Evolutionary conservation across 92 coral and sea anemone genomes (phyloP), one percentile per base, ranked within the genome.

Genomic region (Porites divaricata): DNA sequence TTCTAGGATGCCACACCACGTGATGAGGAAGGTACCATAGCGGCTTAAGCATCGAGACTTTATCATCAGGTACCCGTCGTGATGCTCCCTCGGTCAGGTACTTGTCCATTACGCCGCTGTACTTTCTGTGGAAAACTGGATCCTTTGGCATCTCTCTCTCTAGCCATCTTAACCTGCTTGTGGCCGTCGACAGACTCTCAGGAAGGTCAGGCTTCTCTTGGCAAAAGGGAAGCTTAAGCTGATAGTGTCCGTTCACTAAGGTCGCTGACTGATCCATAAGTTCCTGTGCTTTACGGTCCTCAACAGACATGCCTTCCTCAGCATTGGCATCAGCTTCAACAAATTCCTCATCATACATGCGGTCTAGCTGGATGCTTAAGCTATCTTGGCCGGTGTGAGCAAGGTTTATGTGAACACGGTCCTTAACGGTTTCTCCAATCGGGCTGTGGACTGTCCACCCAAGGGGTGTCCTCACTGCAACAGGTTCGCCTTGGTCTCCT

Each of bases 401-500:
- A 63, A 83, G 65, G 86, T 69, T 84, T 41, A 85, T 83, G 17
- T 65, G 64, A 19, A 81, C 77, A 52, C 79, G 69, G 56, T 67
- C 79, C 4, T 76, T 69, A 1, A 71, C 67, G 2, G 75, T 1
- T 25, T 83, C 85, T 52, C 88, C 89, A 14, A 92, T 74, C 26
- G 90, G 96, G 26, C 96, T 92, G 52, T 57, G 91, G 50, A 93
- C 94, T 54, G 94, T 93, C 96, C 96, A 88, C 19, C 94, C 96
- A 14, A 93, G 71, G 16, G 90, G 90, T 19, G 94, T 93, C 63
- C 70, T 87, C 9, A 93, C 91, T 20, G 96, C 94, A 4, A 70
- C 76, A 14, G 90, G 94, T 48, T 93, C 85, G 64, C 91, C 89
- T 35, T 77, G 72, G 24, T 85, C 70, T 56, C 94, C 92, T 26